phyloP scores from a whole-genome alignment of 2,797 vertebrate species.

The Spinibarbus caldwelli region DNA sequence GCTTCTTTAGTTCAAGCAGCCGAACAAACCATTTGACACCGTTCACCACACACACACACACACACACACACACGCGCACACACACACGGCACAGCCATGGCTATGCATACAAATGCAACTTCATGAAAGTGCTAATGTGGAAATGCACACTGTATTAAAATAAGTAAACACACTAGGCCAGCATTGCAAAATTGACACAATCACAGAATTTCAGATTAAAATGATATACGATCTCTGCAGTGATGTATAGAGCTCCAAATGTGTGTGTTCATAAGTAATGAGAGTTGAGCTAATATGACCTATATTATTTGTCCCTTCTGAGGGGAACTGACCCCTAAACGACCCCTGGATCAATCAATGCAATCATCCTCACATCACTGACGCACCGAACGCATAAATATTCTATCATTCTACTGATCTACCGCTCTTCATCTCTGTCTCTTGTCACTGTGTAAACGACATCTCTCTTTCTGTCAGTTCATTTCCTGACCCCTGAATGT shows the following conservation, averaged over 20 bases:
- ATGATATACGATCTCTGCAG: not conserved
- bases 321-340: constrained; percentile 50
- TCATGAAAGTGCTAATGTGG: constrained; percentile 50
- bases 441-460: not conserved
- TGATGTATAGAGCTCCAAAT: not conserved
- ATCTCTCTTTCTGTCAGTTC: constrained; percentile 15
- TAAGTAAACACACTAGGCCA: constrained; percentile 45
- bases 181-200: not conserved
- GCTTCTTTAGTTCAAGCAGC: constrained; percentile 67
- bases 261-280: constrained; percentile 23
- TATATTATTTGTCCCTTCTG: constrained; percentile 32
- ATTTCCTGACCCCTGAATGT: not conserved
- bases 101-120: constrained; percentile 50
- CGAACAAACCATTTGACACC: constrained; percentile 73
- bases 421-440: constrained; percentile 17
- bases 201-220: not conserved
- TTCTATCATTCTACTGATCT: constrained; percentile 15
- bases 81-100: constrained; percentile 51
- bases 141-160: constrained; percentile 59
- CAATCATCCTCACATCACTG: constrained; percentile 42
- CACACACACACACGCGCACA: constrained; percentile 57
- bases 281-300: constrained; percentile 77
- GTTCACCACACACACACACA: constrained; percentile 62
- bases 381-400: constrained; percentile 14
- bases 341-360: constrained; percentile 30